Base-by-base conservation (phyloP, 2,113 vertebrate genomes). In the Oncorhynchus tshawytscha region DNA sequence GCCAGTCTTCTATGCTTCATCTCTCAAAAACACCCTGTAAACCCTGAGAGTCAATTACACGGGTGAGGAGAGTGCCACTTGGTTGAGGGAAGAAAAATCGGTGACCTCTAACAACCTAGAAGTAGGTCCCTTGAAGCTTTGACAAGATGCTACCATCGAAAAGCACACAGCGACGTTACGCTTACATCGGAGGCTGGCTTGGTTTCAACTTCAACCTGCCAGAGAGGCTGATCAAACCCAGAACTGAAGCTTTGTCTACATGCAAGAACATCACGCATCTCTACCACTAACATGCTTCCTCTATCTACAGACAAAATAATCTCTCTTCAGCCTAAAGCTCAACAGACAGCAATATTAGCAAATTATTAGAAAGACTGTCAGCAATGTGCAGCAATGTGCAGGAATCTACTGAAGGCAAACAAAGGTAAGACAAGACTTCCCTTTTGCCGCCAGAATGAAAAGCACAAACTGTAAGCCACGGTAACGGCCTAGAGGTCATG, bases 361-460 rank as follows among this genome's bases (percentile, higher is more conserved):
- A 39, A 9, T 39, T 0, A 39, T 39, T 39, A 39, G 64, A 20
- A 75, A 65, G 59, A 72, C 51, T 84, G 76, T 69, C 71, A 78
- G 1, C 65, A 62, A 75, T 25, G 18, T 75, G 75, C 71, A 78
- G 1, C 65, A 62, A 75, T 25, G 18, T 75, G 75, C 8, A 51
- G 20, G 57, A 67, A 5, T 57, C 45, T 54, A 20, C 66, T 51
- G 72, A 59, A 51, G 39, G 67, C 48, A 51, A 66, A 81, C 4
- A 71, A 18, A 86, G 4, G 70, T 82, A 79, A 92, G 88, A 72
- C 79, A 20, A 89, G 77, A 99, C 97, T 98, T 98, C 89, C 97
- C 96, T 98, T 98, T 91, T 96, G 94, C 86, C 97, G 96, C 96
- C 97, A 98, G 93, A 98, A 98, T 59, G 96, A 97, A 89, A 97